Conservation (phyloP, 2,888 invertebrate species). For the Lymantria monacha region DNA sequence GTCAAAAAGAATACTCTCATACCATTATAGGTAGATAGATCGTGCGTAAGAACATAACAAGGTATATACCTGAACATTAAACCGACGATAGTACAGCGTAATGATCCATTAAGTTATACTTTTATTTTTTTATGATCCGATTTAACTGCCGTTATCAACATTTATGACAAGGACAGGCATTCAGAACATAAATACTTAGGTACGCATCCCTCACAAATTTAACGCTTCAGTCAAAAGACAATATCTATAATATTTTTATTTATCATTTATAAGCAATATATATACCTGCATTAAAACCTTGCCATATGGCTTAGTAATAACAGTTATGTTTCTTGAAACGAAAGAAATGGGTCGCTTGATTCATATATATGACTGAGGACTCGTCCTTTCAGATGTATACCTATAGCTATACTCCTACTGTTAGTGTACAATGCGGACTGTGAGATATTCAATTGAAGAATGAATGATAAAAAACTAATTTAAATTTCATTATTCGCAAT, state of each 20-base stretch:
- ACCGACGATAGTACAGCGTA: slow-evolving; percentile 46
- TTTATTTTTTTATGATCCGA: slow-evolving; percentile 56
- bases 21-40: not conserved
- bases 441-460: no score
- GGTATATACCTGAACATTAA: slow-evolving; percentile 49
- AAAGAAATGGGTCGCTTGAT: not conserved
- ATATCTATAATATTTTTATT: slow-evolving; percentile 50
- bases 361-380: not conserved
- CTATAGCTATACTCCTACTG: no score
- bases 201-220: slow-evolving; percentile 44
- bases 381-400: not conserved
- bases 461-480: no score
- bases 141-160: slow-evolving; percentile 60
- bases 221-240: slow-evolving; percentile 50
- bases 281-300: slow-evolving; percentile 18
- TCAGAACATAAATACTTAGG: slow-evolving; percentile 43
- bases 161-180: slow-evolving; percentile 56
- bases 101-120: slow-evolving; percentile 62
- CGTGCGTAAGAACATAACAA: slow-evolving; percentile 64
- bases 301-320: not conserved
- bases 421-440: no score
- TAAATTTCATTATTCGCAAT: no score
- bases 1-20: no score
- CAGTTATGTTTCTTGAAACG: not conserved
- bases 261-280: slow-evolving; percentile 38